A percentile compares a stretch with the other conserved stretches of the same genome.
phyloP scores from a whole-genome alignment of 2,888 invertebrate species.

The Ferdinandea cuprea region DNA sequence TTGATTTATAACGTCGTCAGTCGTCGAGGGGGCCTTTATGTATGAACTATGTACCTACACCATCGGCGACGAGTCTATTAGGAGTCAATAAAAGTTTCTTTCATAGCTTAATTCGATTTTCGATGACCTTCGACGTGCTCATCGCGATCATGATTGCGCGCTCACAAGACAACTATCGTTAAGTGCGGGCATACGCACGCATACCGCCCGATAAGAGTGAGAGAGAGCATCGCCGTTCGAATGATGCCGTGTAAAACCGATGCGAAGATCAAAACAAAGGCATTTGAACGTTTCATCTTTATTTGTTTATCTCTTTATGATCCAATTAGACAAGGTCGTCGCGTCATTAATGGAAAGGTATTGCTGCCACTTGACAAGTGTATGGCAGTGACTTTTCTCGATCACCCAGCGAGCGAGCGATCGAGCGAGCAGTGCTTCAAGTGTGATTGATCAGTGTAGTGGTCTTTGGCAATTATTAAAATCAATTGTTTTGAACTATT shows the following conservation, averaged over 20 bases:
- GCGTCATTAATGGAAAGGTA: conserved; percentile 59
- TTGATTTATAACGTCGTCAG: conserved; percentile 16
- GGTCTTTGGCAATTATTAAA: conserved; percentile 42
- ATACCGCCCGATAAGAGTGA: not conserved
- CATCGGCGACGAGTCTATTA: conserved; percentile 32
- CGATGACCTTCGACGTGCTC: conserved; percentile 49
- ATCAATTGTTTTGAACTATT: conserved; percentile 5
- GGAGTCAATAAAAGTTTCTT: conserved; percentile 54
- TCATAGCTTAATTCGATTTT: conserved; percentile 48
- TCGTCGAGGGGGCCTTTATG: too few relatives aligned
- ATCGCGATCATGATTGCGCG: conserved; percentile 34
- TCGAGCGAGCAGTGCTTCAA: conserved; percentile 2
- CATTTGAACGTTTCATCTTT: conserved; percentile 40
- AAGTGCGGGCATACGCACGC: conserved; percentile 17
- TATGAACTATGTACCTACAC: too few relatives aligned
- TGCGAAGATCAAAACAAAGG: conserved; percentile 20
- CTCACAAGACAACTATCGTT: conserved; percentile 12
- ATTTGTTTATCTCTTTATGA: conserved; percentile 62
- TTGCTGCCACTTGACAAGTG: conserved; percentile 47
- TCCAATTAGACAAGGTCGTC: conserved; percentile 71
- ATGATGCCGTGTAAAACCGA: not conserved
- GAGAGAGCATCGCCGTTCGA: not conserved
- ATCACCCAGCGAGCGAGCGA: not conserved
- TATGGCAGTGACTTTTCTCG: conserved; percentile 48
- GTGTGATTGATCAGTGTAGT: conserved; percentile 61